Evolutionary conservation across 2,888 invertebrate species (phyloP).

Genomic region (Ichneumoninae sp.): DNA sequence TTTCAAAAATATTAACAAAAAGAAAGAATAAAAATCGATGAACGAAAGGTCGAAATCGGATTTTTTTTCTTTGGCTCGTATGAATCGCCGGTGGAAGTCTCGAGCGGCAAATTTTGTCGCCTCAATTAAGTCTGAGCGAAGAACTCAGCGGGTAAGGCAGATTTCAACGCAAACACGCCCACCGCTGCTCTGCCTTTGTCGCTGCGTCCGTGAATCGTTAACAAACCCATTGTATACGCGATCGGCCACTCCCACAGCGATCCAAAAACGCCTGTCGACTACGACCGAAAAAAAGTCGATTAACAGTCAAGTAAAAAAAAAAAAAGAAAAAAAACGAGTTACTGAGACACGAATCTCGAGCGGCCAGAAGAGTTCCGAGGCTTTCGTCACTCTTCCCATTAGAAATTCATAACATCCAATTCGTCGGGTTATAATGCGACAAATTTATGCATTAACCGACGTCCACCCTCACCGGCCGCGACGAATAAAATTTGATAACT

Average conservation of each 20-base stretch:
- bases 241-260: constrained; percentile 10
- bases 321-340: constrained; percentile 5
- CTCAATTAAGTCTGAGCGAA: neutral
- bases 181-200: constrained; percentile 27
- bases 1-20: no score
- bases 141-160: neutral
- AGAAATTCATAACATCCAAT: constrained; percentile 57
- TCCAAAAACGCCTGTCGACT: neutral
- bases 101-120: neutral
- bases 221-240: constrained; percentile 55
- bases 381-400: constrained; percentile 48
- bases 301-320: constrained; percentile 7
- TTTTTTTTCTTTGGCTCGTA: no score
- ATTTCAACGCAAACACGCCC: constrained; percentile 48
- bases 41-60: no score
- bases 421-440: constrained; percentile 39
- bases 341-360: constrained; percentile 12
- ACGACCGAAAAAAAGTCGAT: constrained; percentile 13
- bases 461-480: constrained; percentile 1
- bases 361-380: constrained; percentile 13
- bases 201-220: constrained; percentile 40
- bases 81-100: no score
- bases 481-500: constrained; percentile 42
- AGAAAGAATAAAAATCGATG: no score
- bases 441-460: constrained; percentile 59